Base-by-base conservation (phyloP, 1,140 invertebrate genomes). In the Leptopilina clavipes region DNA sequence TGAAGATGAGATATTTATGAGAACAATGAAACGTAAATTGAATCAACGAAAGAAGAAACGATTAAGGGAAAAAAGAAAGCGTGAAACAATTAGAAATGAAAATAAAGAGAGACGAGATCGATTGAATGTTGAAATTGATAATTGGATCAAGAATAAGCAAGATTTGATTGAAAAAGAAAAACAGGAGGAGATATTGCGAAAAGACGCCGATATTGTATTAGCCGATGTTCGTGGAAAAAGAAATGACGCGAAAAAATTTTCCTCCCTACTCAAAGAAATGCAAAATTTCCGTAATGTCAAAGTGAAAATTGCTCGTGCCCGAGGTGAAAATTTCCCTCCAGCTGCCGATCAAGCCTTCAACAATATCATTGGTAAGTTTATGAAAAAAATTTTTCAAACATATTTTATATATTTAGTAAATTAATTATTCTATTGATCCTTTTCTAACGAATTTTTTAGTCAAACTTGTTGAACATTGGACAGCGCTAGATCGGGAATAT, bases 151-250 rank as follows among this genome's bases (percentile, higher is more conserved):
- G 92, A 77, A 91, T 87, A 84, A 92, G 90, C 81, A 93, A 81
- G 92, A 93, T 84, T 88, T 93, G 71, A 92, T 94, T 43, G 90
- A 93, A 73, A 92, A 90, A 78, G 91, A 91, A 65, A 93, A 94
- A 87, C 84, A 95, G 91, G 93, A 94, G 84, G 92, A 93, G 85
- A 91, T 92, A 82, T 89, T 93, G 65, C 93, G 94, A 80, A 90
- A 91, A 81, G 91, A 95, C 85, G 94, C 94, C 0, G 95, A 96
- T 85, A 89, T 91, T 76, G 91, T 95, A 12, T 85, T 96, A 1
- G 91, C 92, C 54, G 94, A 95, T 82, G 94, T 95, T 0, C 87
- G 92, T 25, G 91, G 91, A 65, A 95, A 95, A 84, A 93, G 94
- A 83, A 91, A 86, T 44, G 94, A 96, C 84, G 93, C 93, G 0